Conservation (phyloP, 2,113 vertebrate species). For the Hippocampus guttulatus region DNA sequence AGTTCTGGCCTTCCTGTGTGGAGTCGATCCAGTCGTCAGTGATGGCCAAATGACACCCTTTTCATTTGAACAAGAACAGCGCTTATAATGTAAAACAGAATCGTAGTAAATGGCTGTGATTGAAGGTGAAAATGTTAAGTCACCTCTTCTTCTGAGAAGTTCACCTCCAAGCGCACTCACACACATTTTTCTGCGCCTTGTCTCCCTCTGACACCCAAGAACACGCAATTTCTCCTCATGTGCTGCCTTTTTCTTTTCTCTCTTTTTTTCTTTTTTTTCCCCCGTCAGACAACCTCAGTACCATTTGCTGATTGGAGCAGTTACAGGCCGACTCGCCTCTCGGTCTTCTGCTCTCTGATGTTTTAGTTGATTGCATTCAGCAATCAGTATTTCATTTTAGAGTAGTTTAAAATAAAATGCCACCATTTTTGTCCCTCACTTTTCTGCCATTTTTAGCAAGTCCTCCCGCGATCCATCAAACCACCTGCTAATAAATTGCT, state of each 20-base stretch:
- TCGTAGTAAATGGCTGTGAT: slow-evolving; percentile 54
- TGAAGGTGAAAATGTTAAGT: slow-evolving; percentile 63
- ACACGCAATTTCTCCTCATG: slow-evolving; percentile 26
- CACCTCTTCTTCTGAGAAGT: slow-evolving; percentile 48
- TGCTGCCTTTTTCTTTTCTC: slow-evolving; percentile 15
- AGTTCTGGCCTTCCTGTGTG: no score
- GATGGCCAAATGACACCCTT: slow-evolving; percentile 48
- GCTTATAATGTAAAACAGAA: slow-evolving; percentile 41
- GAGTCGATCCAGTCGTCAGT: slow-evolving; percentile 35
- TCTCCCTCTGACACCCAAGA: slow-evolving; percentile 37
- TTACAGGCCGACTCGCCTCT: slow-evolving; percentile 60
- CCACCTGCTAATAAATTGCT: slow-evolving; percentile 5
- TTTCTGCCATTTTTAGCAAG: slow-evolving; percentile 9
- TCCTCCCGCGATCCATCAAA: neutral
- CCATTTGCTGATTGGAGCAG: slow-evolving; percentile 69
- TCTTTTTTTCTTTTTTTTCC: slow-evolving; percentile 4
- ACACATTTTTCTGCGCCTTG: slow-evolving; percentile 13
- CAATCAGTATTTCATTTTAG: slow-evolving; percentile 46
- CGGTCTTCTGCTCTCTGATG: slow-evolving; percentile 63
- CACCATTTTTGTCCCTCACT: slow-evolving; percentile 13
- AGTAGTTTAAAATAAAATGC: slow-evolving; percentile 32
- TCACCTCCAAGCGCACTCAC: slow-evolving; percentile 11
- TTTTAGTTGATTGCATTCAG: slow-evolving; percentile 67
- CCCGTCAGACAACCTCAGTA: slow-evolving; percentile 54
- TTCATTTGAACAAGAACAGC: slow-evolving; percentile 19